Evolutionary conservation across 2,113 vertebrate genomes (phyloP).

Genomic region (Pao palembangensis): DNA sequence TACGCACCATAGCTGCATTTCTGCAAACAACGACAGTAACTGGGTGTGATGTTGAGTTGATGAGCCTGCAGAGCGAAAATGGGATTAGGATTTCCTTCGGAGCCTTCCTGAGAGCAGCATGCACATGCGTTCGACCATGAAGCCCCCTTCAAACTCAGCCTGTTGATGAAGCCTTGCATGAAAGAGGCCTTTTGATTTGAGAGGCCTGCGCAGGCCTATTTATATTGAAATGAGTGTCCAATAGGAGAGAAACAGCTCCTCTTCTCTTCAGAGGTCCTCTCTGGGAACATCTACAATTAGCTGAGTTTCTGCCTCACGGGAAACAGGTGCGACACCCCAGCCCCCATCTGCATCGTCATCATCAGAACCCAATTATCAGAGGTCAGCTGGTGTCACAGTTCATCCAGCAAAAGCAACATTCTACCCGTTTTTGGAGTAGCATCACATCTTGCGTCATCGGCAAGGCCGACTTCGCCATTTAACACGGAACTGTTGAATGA

Average conservation of each 20-base stretch:
- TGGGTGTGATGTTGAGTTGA: too few species aligned
- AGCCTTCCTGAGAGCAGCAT: conserved; percentile 18
- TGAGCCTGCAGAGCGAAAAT: too few species aligned
- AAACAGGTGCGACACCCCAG: conserved; percentile 33
- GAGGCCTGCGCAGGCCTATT: conserved; percentile 46
- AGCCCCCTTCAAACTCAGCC: conserved; percentile 45
- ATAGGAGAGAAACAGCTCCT: conserved; percentile 51
- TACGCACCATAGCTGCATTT: not conserved
- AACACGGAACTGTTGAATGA: too few species aligned
- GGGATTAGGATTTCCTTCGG: not conserved
- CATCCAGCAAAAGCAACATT: too few species aligned
- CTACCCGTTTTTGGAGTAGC: too few species aligned
- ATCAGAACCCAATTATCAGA: too few species aligned
- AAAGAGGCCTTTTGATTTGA: conserved; percentile 53
- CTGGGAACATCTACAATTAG: conserved; percentile 8
- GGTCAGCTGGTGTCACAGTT: too few species aligned
- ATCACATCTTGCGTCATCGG: not conserved
- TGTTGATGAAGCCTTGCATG: conserved; percentile 43
- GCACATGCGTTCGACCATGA: not conserved
- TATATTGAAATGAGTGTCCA: conserved; percentile 71
- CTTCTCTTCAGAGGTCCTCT: conserved; percentile 36
- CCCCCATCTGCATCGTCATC: too few species aligned
- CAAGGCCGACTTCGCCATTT: too few species aligned
- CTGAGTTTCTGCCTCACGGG: conserved; percentile 13
- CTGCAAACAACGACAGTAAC: too few species aligned